A percentile compares a stretch with the other conserved stretches of the same genome.
Conservation (phyloP, 2,113 vertebrate genomes). For the Rhinopithecus roxellana region DNA sequence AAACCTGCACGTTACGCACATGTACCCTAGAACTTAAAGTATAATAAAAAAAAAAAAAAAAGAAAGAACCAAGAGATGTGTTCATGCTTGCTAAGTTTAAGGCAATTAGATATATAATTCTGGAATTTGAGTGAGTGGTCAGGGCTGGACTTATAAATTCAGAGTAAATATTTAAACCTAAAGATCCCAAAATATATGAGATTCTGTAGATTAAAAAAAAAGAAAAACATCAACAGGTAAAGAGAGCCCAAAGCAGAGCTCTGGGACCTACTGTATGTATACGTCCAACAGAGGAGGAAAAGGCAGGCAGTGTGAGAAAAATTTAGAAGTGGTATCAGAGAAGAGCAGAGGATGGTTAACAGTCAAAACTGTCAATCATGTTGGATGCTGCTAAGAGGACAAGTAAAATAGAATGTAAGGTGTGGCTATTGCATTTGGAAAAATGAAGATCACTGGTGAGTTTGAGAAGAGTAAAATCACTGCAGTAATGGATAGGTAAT, state of each 20-base stretch:
- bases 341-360: not conserved
- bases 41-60: too few species aligned
- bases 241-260: not conserved
- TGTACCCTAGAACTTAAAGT: too few species aligned
- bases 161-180: not conserved
- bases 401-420: not conserved
- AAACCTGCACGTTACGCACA: too few species aligned
- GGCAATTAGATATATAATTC: not conserved
- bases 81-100: not conserved
- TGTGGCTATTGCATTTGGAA: not conserved
- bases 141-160: not conserved
- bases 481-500: not conserved
- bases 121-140: not conserved
- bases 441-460: not conserved
- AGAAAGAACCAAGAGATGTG: not conserved
- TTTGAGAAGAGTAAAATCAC: not conserved
- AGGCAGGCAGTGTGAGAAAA: not conserved
- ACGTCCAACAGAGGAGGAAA: not conserved
- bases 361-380: not conserved
- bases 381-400: not conserved
- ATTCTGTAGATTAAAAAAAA: not conserved
- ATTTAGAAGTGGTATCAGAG: not conserved
- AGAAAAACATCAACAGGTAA: not conserved
- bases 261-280: not conserved
- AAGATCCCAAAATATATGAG: not conserved